Conservation (phyloP, 1,140 invertebrate species). For the Brachionus plicatilis region DNA sequence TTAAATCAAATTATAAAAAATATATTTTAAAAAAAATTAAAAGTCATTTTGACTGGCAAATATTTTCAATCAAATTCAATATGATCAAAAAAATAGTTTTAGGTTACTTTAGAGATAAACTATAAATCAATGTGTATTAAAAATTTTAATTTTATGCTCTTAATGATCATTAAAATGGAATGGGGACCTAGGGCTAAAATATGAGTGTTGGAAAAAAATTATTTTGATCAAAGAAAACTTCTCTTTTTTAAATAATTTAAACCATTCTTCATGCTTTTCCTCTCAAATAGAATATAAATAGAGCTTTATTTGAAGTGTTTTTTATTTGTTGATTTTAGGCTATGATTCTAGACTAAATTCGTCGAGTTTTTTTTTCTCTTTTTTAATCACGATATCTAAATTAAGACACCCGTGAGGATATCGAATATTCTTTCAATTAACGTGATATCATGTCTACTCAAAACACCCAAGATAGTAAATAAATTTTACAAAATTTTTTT, state of each 20-base stretch:
- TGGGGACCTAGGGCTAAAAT: neutral
- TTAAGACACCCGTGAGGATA: neutral
- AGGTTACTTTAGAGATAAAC: neutral
- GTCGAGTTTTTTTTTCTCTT: neutral
- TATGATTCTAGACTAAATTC: neutral
- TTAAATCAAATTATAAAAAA: neutral
- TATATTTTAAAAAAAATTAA: neutral
- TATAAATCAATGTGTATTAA: neutral
- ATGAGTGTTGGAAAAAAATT: neutral
- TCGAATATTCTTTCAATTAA: neutral
- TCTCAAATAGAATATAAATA: neutral
- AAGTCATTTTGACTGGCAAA: neutral
- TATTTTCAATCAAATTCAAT: neutral
- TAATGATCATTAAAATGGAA: neutral
- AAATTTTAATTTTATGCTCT: neutral
- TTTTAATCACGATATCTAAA: neutral
- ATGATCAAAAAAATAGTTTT: neutral
- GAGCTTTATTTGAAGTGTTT: neutral
- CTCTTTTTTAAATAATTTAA: neutral
- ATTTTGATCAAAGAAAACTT: neutral
- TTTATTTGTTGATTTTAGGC: neutral
- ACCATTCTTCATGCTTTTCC: neutral
- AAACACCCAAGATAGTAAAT: neutral
- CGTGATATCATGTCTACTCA: neutral
- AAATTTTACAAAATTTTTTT: neutral